A percentile compares a stretch with the other conserved stretches of the same genome.
Evolutionary conservation across 2,888 invertebrate species (phyloP).

Genomic region (Ophion ellenae): DNA sequence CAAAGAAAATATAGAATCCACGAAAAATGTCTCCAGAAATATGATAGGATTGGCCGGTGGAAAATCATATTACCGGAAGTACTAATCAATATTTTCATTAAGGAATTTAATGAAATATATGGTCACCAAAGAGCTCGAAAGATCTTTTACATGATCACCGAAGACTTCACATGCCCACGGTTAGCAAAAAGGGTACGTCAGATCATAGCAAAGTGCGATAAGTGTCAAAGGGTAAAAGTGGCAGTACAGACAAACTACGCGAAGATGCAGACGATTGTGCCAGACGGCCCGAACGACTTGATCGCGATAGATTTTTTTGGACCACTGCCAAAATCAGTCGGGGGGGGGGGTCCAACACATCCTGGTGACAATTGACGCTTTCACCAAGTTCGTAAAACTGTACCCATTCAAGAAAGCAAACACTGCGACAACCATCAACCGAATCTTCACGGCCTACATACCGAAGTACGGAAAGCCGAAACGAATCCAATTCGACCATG

Average conservation of each 20-base stretch:
- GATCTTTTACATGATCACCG: not conserved
- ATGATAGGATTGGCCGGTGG: too few species aligned
- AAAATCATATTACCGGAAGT: too few species aligned
- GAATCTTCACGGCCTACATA: not conserved
- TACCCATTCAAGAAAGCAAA: not conserved
- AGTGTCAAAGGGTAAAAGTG: not conserved
- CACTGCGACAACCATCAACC: not conserved
- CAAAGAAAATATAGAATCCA: not conserved
- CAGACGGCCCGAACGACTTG: not conserved
- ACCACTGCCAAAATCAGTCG: not conserved
- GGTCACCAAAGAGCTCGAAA: not conserved
- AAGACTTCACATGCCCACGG: not conserved
- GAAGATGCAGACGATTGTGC: not conserved
- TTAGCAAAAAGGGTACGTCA: too few species aligned
- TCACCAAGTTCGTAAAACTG: slow-evolving; percentile 9
- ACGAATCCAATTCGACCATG: too few species aligned
- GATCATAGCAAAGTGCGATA: too few species aligned
- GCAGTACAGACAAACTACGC: not conserved
- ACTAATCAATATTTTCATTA: too few species aligned
- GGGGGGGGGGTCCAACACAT: not conserved
- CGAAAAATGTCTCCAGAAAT: not conserved
- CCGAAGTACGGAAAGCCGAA: too few species aligned
- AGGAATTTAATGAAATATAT: too few species aligned
- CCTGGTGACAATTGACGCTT: slow-evolving; percentile 17
- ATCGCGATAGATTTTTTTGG: slow-evolving; percentile 25